Conservation (phyloP, 2,113 vertebrate genomes). For the Coregonus clupeaformis region DNA sequence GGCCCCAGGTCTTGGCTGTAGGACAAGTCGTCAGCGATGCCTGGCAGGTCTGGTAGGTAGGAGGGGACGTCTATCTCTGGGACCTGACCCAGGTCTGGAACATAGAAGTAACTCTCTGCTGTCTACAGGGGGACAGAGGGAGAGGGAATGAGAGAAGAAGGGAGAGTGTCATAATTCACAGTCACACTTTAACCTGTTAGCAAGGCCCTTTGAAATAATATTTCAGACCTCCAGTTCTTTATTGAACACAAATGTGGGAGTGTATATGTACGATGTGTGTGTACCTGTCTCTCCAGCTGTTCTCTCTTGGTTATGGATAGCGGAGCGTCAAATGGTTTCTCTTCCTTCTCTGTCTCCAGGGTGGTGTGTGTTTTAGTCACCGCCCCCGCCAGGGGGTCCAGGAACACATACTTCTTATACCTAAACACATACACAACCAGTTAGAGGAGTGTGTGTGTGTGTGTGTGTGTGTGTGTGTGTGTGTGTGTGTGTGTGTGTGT, state of each 20-base stretch:
- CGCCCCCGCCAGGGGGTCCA: conserved; percentile 93
- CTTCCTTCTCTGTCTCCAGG: conserved; percentile 85
- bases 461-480: no score
- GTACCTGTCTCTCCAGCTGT: conserved; percentile 87
- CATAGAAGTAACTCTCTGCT: conserved; percentile 93
- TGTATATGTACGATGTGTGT: neutral
- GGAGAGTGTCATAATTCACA: neutral
- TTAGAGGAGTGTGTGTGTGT: neutral
- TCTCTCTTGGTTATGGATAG: conserved; percentile 90
- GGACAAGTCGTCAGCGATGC: conserved; percentile 91
- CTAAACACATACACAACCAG: conserved; percentile 61
- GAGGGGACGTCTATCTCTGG: conserved; percentile 94
- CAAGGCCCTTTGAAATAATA: no score
- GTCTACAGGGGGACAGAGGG: conserved; percentile 69
- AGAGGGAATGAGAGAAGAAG: neutral
- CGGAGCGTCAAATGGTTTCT: conserved; percentile 92
- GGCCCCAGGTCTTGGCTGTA: conserved; percentile 93
- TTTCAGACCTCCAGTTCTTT: neutral
- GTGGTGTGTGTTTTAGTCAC: conserved; percentile 90
- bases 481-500: neutral
- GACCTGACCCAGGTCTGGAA: conserved; percentile 94
- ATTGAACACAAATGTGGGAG: neutral
- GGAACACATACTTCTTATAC: conserved; percentile 96
- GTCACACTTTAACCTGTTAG: no score
- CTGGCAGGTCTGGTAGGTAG: conserved; percentile 92